A percentile compares a stretch with the other conserved stretches of the same genome.
Conservation (phyloP, 2,888 invertebrate species). For the Pilophorus perplexus region DNA sequence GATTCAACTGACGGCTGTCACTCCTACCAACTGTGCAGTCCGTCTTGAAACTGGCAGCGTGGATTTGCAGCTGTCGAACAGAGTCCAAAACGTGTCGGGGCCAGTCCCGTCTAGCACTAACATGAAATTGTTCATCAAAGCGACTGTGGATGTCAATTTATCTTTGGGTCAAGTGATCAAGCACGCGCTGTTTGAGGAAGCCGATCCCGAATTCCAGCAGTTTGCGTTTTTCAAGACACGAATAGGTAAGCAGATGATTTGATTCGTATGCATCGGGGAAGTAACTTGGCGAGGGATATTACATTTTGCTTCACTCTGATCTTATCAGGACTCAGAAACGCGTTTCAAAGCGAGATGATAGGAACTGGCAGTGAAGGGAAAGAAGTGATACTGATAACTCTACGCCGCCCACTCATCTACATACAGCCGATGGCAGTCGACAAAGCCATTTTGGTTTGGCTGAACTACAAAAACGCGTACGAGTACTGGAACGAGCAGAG, state of each 20-base stretch:
- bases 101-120: slow-evolving; percentile 59
- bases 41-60: slow-evolving; percentile 92
- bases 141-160: slow-evolving; percentile 89
- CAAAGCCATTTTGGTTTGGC: slow-evolving; percentile 96
- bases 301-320: too few species aligned
- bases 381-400: slow-evolving; percentile 83
- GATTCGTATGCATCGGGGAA: too few species aligned
- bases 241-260: slow-evolving; percentile 61
- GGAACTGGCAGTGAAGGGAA: slow-evolving; percentile 63
- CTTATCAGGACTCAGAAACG: slow-evolving; percentile 72
- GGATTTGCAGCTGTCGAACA: slow-evolving; percentile 88
- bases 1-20: slow-evolving; percentile 96
- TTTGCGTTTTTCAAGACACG: slow-evolving; percentile 97
- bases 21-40: slow-evolving; percentile 95
- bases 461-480: slow-evolving; percentile 98
- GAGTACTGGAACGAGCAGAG: slow-evolving; percentile 99
- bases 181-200: slow-evolving; percentile 94
- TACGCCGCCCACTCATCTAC: slow-evolving; percentile 91
- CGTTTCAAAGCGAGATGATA: slow-evolving; percentile 86
- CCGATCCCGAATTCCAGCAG: slow-evolving; percentile 95
- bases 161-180: slow-evolving; percentile 91
- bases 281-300: too few species aligned
- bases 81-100: slow-evolving; percentile 81
- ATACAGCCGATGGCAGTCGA: slow-evolving; percentile 97
- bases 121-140: slow-evolving; percentile 72